Conservation (phyloP, 2,888 invertebrate genomes). For the Ditula angustiorana region DNA sequence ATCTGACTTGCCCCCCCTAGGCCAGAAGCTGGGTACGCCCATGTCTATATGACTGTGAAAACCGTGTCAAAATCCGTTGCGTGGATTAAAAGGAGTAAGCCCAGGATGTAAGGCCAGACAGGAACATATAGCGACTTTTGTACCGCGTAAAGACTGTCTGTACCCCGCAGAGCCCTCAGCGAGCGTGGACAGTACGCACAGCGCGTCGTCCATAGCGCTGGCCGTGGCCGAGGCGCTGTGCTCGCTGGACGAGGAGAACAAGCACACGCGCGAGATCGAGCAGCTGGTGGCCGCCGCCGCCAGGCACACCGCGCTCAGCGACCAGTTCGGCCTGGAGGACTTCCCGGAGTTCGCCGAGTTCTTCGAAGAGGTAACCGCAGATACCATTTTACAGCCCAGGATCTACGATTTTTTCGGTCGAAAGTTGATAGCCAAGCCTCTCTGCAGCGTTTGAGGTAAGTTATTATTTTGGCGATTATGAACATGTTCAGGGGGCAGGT, state of each 20-base stretch:
- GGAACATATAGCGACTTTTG: neutral
- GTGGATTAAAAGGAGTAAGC: too few relatives aligned
- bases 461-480: too few relatives aligned
- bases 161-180: slow-evolving; percentile 58
- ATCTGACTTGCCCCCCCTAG: too few relatives aligned
- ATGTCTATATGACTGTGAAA: too few relatives aligned
- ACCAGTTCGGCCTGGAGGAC: slow-evolving; percentile 72
- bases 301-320: slow-evolving; percentile 65
- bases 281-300: slow-evolving; percentile 85
- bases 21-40: too few relatives aligned
- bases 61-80: too few relatives aligned
- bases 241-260: slow-evolving; percentile 91
- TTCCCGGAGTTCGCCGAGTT: slow-evolving; percentile 78
- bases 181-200: slow-evolving; percentile 75
- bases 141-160: neutral
- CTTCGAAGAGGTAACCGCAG: slow-evolving; percentile 66
- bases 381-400: too few relatives aligned
- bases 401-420: too few relatives aligned
- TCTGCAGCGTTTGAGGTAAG: too few relatives aligned
- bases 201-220: slow-evolving; percentile 86
- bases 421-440: too few relatives aligned
- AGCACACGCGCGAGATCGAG: slow-evolving; percentile 91
- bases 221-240: slow-evolving; percentile 92
- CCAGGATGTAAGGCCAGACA: too few relatives aligned
- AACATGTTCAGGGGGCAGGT: too few relatives aligned